These are phyloP conservation scores for Crocodylus rhombifer DNA, from an alignment of 2,797 vertebrate genomes.

Conservation along the genomic window DNA sequence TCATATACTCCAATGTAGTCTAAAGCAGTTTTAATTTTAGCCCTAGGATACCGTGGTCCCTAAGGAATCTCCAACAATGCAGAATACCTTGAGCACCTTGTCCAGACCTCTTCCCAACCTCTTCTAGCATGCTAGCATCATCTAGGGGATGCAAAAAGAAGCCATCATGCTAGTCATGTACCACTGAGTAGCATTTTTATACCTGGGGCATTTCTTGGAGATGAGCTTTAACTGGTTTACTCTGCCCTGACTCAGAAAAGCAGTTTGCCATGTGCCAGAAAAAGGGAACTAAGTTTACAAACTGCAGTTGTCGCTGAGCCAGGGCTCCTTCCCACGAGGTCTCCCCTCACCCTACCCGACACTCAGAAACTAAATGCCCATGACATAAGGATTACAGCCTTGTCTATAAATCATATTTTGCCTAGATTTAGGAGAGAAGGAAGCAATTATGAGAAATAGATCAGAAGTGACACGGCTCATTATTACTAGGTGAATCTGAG, in stretches of 20 bases:
- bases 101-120: not conserved
- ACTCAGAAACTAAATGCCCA: not conserved
- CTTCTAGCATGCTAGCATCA: not conserved
- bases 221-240: not conserved
- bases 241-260: not conserved
- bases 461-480: constrained; percentile 73
- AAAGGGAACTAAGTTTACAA: not conserved
- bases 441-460: constrained; percentile 59
- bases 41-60: not conserved
- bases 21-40: not conserved
- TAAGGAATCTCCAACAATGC: not conserved
- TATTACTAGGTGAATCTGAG: constrained; percentile 38
- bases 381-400: accelerated
- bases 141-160: not conserved
- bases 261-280: not conserved
- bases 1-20: not conserved
- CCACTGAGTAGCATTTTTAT: not conserved
- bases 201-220: not conserved
- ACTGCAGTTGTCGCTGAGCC: not conserved
- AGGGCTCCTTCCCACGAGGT: not conserved
- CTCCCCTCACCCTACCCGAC: not conserved
- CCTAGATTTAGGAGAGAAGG: constrained; percentile 54
- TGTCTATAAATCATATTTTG: constrained; percentile 56
- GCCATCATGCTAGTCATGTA: not conserved
- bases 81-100: not conserved